Evolutionary conservation across 2,888 invertebrate species (phyloP).

Genomic region (Erebia ligea): DNA sequence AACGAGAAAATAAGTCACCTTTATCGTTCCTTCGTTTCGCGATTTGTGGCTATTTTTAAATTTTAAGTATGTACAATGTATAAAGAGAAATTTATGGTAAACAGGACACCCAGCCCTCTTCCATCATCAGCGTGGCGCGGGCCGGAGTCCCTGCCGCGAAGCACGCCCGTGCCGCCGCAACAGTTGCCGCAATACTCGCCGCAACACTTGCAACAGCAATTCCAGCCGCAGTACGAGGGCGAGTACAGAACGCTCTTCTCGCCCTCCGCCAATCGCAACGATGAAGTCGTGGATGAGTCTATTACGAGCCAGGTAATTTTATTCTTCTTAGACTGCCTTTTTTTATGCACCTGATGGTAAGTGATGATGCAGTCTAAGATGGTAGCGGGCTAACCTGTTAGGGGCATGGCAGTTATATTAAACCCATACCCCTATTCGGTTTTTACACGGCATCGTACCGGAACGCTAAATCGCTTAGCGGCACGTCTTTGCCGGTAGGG

Average conservation of each 20-base stretch:
- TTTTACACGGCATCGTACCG: too few relatives aligned
- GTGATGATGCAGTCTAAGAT: too few relatives aligned
- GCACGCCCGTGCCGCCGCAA: slow-evolving; percentile 72
- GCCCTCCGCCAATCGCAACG: slow-evolving; percentile 68
- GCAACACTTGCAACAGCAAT: slow-evolving; percentile 55
- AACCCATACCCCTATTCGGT: too few relatives aligned
- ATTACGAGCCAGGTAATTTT: slow-evolving; percentile 82
- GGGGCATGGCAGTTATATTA: too few relatives aligned
- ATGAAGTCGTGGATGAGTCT: slow-evolving; percentile 76
- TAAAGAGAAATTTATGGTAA: neutral
- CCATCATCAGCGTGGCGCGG: slow-evolving; percentile 72
- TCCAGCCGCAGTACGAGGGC: slow-evolving; percentile 56
- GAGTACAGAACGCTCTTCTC: slow-evolving; percentile 71
- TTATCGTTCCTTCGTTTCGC: too few relatives aligned
- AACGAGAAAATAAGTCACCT: too few relatives aligned
- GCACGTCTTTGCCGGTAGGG: too few relatives aligned
- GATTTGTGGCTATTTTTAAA: too few relatives aligned
- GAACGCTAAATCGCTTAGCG: too few relatives aligned
- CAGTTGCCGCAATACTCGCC: slow-evolving; percentile 56
- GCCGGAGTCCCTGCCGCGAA: slow-evolving; percentile 80
- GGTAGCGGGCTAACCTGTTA: too few relatives aligned
- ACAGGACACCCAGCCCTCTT: slow-evolving; percentile 80
- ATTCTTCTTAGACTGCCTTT: neutral
- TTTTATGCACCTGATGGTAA: neutral
- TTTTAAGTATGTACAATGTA: neutral